Evolutionary conservation across 2,888 invertebrate species (phyloP).

Genomic region (Podabrus alpinus): DNA sequence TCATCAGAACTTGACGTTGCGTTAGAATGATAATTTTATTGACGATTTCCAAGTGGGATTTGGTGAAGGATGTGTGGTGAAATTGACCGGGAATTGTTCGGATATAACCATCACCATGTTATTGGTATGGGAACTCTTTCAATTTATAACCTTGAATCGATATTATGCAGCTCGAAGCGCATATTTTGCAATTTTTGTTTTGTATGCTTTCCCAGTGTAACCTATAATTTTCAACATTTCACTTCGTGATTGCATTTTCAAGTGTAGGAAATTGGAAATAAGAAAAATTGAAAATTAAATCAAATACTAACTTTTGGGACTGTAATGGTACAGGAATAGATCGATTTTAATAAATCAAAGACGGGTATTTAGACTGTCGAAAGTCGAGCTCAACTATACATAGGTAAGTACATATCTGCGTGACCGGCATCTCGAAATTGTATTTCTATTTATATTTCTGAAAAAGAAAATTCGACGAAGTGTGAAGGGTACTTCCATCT

Average conservation of each 20-base stretch:
- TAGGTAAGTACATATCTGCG: background rate
- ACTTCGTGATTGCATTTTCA: background rate
- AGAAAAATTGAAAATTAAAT: background rate
- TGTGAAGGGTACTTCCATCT: background rate
- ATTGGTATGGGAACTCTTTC: background rate
- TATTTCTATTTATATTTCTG: background rate
- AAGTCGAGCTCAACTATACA: background rate
- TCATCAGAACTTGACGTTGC: background rate
- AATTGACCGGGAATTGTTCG: background rate
- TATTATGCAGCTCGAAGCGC: background rate
- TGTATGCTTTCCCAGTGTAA: background rate
- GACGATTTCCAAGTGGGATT: background rate
- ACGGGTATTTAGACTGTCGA: background rate
- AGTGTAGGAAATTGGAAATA: background rate
- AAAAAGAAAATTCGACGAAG: background rate
- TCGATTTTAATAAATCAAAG: conserved; percentile 3
- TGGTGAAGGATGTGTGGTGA: background rate
- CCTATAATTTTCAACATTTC: background rate
- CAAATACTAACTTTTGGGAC: background rate
- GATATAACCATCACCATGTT: background rate
- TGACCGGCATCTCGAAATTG: background rate
- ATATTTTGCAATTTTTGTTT: background rate
- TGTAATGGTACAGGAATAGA: background rate
- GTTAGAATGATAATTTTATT: background rate
- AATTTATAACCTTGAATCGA: background rate